A percentile compares a stretch with the other conserved stretches of the same genome.
phyloP scores from a whole-genome alignment of 2,797 vertebrate species.

The Dromococcyx pavoninus region DNA sequence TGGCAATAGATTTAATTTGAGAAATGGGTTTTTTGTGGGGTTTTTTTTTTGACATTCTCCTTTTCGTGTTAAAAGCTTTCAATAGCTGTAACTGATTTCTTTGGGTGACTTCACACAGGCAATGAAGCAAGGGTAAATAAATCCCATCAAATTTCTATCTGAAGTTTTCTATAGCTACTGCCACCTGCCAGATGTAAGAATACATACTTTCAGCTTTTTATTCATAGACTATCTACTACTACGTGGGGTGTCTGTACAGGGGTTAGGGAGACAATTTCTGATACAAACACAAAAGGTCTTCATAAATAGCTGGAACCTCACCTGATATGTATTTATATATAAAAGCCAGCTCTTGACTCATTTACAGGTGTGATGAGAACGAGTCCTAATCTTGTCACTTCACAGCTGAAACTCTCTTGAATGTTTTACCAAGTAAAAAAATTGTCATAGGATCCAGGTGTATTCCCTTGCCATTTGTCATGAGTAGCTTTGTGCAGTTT shows the following conservation, averaged over 20 bases:
- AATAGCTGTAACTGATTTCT: background rate
- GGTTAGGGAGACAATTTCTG: background rate
- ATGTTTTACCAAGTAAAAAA: background rate
- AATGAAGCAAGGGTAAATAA: background rate
- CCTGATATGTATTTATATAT: background rate
- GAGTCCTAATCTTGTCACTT: background rate
- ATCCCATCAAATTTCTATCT: background rate
- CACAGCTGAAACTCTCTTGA: background rate
- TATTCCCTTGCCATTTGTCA: conserved; percentile 34
- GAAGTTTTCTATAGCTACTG: background rate
- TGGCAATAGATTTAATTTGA: background rate
- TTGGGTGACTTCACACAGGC: background rate
- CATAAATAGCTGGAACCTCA: background rate
- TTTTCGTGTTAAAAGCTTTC: background rate
- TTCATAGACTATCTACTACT: background rate
- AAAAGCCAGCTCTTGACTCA: background rate
- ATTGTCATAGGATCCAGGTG: background rate
- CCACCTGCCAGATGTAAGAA: background rate
- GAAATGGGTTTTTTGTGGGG: background rate
- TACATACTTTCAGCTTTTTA: background rate
- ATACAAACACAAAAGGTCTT: background rate
- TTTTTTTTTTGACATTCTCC: background rate
- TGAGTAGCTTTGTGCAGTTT: conserved; percentile 5
- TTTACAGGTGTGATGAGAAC: background rate
- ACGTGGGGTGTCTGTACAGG: background rate